Evolutionary conservation across 2,113 vertebrate genomes (phyloP), one percentile per base, ranked within the genome.

Genomic region (Aegithalos caudatus): DNA sequence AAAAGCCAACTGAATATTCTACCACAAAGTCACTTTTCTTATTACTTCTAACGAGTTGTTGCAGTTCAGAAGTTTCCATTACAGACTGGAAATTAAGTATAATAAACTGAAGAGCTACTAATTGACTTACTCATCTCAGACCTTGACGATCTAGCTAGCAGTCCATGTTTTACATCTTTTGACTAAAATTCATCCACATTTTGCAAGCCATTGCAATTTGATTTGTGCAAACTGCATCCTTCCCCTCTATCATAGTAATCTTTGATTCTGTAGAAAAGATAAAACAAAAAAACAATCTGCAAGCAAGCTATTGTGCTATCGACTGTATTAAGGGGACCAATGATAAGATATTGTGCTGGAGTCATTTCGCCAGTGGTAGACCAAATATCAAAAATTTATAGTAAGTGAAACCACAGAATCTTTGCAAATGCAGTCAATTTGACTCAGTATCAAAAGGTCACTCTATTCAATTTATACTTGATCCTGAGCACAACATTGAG

Each of bases 371-470:
- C 2, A 3, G 79, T 88, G 94, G 72, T 87, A 88, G 93, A 95
- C 88, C 86, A 96, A 97, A 92, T 97, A 98, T 97, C 90, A 98
- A 98, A 98, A 98, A 98, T 97, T 94, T 98, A 98, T 98, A 98
- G 96, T 98, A 98, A 98, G 97, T 98, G 98, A 98, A 98, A 98
- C 96, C 97, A 97, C 96, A 97, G 95, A 98, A 98, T 98, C 98
- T 98, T 98, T 98, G 97, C 97, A 98, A 99, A 99, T 90, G 94
- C 97, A 98, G 98, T 98, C 98, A 98, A 97, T 99, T 99, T 98
- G 97, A 98, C 92, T 98, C 97, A 92, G 96, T 96, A 95, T 97
- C 98, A 98, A 98, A 99, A 98, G 99, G 98, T 99, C 98, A 98
- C 92, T 96, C 97, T 97, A 97, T 98, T 99, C 98, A 99, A 98